Base-by-base conservation (phyloP, 2,797 vertebrate species). In the Bucorvus abyssinicus region DNA sequence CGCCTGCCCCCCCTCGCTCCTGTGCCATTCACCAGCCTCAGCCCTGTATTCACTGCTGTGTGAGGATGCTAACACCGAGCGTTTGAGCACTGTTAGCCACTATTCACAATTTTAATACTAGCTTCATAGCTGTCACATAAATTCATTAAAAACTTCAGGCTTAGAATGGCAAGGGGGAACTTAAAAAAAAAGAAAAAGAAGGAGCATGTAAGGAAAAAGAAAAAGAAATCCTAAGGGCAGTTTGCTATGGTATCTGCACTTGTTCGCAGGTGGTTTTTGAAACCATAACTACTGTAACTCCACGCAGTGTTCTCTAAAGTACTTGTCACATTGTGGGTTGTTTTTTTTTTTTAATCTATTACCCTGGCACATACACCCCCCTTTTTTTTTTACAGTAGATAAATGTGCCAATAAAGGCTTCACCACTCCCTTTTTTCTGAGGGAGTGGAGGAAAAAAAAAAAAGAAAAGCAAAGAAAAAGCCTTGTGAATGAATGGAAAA, bases 401-500 rank as follows among this genome's bases (percentile, higher is more conserved):
- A 96, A 97, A 98, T 98, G 97, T 97, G 94, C 93, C 89, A 97
- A 67, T 96, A 97, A 97, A 97, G 65, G 85, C 92, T 95, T 96
- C 10, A 56, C 19, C 19, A 60, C 5, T 71, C 20, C 9, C 2
- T 60, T 73, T 44, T 73, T 52, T 16, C 64, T 49, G 84, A 94
- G 68, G 42, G 90, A 65, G 70, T 61, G 38, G 63, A 68, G 53
- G 12, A 0, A 14, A 6, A 52, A 29, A 56, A 96, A 97, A 0
- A 14, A 6, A 52, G 26, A 56, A 96, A 97, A 95, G 74, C 95
- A 95, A 89, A 95, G 92, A 60, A 94, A 96, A 91, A 97, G 88
- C 87, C 98, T 98, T 97, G 98, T 98, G 98, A 99, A 99, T 99
- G 98, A 98, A 99, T 98, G 97, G 97, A 96, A 97, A 98, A 99